phyloP scores from a whole-genome alignment of 2,888 invertebrate species.

The Meandrusa payeni region DNA sequence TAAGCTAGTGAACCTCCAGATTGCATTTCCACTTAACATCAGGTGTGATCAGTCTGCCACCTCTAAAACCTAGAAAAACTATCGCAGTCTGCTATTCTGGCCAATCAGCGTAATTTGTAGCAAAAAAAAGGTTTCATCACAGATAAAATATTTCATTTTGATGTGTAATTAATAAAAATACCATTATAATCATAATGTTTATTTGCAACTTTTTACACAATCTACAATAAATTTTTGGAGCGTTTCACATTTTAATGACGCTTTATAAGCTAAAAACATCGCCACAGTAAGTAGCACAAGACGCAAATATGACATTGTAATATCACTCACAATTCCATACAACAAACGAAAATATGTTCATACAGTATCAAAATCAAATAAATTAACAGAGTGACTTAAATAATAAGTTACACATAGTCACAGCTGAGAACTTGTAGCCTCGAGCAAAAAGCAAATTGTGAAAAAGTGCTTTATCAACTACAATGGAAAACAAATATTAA shows the following conservation, averaged over 20 bases:
- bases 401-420: not conserved
- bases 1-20: too few relatives aligned
- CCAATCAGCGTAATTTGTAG: too few relatives aligned
- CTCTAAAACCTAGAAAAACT: too few relatives aligned
- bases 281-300: conserved; percentile 14
- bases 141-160: too few relatives aligned
- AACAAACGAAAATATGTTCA: conserved; percentile 1
- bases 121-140: too few relatives aligned
- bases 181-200: conserved; percentile 11
- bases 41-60: too few relatives aligned
- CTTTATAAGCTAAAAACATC: conserved; percentile 9
- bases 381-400: conserved; percentile 5
- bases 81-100: too few relatives aligned
- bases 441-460: not conserved
- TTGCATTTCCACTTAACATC: too few relatives aligned
- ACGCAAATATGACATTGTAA: conserved; percentile 7
- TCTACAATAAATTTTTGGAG: conserved; percentile 23
- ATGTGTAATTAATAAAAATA: too few relatives aligned
- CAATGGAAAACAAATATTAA: conserved; percentile 1
- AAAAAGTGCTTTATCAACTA: not conserved
- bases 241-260: not conserved
- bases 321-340: not conserved
- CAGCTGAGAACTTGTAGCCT: not conserved
- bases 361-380: conserved; percentile 7
- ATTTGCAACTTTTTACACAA: conserved; percentile 27